These are phyloP conservation scores for Monomorium pharaonis DNA, from an alignment of 1,140 invertebrate species.

Conservation along the genomic window DNA sequence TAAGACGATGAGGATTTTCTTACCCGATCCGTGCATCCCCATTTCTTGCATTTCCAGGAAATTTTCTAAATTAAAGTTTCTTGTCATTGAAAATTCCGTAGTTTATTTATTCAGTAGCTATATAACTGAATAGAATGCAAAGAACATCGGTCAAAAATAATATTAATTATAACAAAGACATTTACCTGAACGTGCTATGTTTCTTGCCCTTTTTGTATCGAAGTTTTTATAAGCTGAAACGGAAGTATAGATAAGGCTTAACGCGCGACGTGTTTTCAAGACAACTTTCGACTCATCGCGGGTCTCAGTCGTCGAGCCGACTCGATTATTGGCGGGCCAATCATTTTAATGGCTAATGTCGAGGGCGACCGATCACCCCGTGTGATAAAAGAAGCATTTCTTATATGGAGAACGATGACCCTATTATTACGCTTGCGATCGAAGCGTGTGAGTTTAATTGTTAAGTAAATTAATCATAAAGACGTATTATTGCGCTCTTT, in stretches of 20 bases:
- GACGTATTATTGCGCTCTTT: background rate
- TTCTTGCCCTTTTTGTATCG: background rate
- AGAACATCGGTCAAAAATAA: background rate
- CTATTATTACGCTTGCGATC: constrained; percentile 12
- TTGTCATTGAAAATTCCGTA: background rate
- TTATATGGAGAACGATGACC: constrained; percentile 42
- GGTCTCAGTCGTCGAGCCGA: constrained; percentile 58
- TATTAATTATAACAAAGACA: background rate
- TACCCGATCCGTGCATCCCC: background rate
- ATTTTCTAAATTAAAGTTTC: background rate
- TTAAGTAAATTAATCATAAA: constrained; percentile 1
- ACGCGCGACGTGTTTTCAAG: constrained; percentile 50
- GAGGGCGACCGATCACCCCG: constrained; percentile 76
- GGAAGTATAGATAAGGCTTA: background rate
- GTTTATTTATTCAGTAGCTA: background rate
- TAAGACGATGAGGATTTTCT: constrained; percentile 11
- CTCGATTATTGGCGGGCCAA: constrained; percentile 70
- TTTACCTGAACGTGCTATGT: background rate
- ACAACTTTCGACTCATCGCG: constrained; percentile 63
- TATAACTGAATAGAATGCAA: background rate
- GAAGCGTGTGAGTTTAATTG: background rate
- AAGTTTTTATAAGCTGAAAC: background rate
- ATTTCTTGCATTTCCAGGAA: constrained; percentile 16
- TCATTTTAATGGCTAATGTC: constrained; percentile 74
- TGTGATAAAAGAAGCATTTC: constrained; percentile 67